Evolutionary conservation across 2,888 invertebrate genomes (phyloP).

Genomic region (Lasioglossum vierecki): DNA sequence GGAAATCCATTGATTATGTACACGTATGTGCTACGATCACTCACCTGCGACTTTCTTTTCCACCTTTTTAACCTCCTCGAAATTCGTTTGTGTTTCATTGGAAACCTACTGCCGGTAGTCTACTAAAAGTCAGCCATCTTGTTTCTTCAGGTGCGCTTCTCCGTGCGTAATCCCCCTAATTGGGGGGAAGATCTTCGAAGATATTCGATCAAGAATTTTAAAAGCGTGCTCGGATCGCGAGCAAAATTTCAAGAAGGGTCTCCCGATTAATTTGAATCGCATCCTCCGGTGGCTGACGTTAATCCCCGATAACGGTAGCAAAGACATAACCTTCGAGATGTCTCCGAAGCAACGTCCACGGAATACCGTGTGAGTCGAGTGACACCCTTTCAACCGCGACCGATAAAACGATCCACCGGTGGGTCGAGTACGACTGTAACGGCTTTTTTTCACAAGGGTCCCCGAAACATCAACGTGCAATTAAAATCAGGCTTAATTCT

Average conservation of each 20-base stretch:
- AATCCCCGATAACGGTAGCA: slow-evolving; percentile 64
- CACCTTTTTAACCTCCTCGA: neutral
- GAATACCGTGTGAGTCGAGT: slow-evolving; percentile 31
- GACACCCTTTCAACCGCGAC: slow-evolving; percentile 53
- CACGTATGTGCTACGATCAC: neutral
- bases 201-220: slow-evolving; percentile 1
- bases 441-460: slow-evolving; percentile 38
- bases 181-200: neutral
- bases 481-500: slow-evolving; percentile 64
- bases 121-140: neutral
- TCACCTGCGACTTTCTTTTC: neutral
- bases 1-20: neutral
- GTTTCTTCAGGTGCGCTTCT: neutral
- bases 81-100: neutral
- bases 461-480: slow-evolving; percentile 57
- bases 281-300: slow-evolving; percentile 37
- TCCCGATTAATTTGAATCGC: slow-evolving; percentile 39
- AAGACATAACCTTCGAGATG: slow-evolving; percentile 45
- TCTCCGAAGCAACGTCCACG: slow-evolving; percentile 16
- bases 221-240: neutral
- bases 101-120: neutral
- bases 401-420: slow-evolving; percentile 51
- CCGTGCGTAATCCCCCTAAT: slow-evolving; percentile 1
- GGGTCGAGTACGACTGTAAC: slow-evolving; percentile 30
- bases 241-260: slow-evolving; percentile 12